These are phyloP conservation scores for Catharus bicknelli DNA, from an alignment of 2,113 vertebrate genomes.

Conservation along the genomic window DNA sequence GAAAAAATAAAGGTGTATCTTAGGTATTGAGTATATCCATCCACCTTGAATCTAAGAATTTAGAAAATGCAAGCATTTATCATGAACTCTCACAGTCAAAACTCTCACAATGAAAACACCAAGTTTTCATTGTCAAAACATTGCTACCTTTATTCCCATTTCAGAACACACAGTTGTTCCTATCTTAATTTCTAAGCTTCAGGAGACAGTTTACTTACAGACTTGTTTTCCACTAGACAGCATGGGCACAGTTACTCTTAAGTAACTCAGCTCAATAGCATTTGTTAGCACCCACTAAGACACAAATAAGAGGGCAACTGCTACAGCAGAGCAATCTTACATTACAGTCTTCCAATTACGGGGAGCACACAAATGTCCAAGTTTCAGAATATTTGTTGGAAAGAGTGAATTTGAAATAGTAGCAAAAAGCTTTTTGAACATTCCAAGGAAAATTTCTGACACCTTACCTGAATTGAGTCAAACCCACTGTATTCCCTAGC, in stretches of 20 bases:
- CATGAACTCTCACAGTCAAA: not conserved
- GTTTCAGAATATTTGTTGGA: not conserved
- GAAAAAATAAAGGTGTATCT: not conserved
- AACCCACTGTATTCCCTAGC: constrained; percentile 98
- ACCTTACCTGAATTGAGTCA: constrained; percentile 92
- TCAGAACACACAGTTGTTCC: not conserved
- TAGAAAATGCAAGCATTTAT: not conserved
- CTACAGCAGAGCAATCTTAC: not conserved
- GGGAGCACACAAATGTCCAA: not conserved
- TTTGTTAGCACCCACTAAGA: not conserved
- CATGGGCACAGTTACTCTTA: not conserved
- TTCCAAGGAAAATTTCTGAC: not conserved
- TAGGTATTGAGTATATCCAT: not conserved
- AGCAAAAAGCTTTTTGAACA: not conserved
- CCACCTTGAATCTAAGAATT: not conserved
- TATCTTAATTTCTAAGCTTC: not conserved
- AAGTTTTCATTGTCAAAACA: not conserved
- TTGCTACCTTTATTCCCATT: not conserved
- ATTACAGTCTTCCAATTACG: not conserved
- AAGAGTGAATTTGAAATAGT: not conserved
- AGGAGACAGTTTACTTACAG: not conserved
- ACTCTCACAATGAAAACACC: no score
- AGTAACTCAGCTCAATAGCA: not conserved
- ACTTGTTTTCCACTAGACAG: not conserved
- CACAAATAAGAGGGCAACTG: not conserved